These are phyloP conservation scores for Schizopygopsis pylzovi DNA, from an alignment of 2,797 vertebrate species.

Conservation along the genomic window DNA sequence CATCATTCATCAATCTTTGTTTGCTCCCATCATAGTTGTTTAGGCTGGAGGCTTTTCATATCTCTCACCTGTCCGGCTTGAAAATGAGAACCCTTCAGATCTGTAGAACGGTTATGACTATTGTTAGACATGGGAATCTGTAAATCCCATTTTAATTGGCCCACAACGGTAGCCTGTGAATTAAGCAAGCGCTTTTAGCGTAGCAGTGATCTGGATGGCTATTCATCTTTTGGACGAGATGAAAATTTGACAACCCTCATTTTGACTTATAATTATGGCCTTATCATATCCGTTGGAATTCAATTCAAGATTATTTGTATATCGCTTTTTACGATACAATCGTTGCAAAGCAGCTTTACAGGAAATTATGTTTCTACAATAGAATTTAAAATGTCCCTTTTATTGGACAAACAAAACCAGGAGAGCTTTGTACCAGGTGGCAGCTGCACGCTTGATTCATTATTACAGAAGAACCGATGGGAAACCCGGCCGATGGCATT, in stretches of 20 bases:
- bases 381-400: slow-evolving; percentile 43
- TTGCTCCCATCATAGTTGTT: neutral
- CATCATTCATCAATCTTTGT: neutral
- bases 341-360: no score
- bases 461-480: slow-evolving; percentile 29
- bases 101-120: neutral
- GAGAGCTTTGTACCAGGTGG: slow-evolving; percentile 37
- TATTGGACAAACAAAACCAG: slow-evolving; percentile 13
- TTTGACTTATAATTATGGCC: slow-evolving; percentile 51
- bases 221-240: slow-evolving; percentile 37
- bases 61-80: neutral
- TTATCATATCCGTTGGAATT: slow-evolving; percentile 37
- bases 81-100: slow-evolving; percentile 16
- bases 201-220: neutral
- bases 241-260: slow-evolving; percentile 43
- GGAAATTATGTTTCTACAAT: no score
- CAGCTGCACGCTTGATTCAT: slow-evolving; percentile 45
- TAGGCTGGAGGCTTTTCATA: neutral
- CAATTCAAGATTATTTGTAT: no score
- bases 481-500: slow-evolving; percentile 38
- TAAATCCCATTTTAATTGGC: slow-evolving; percentile 26
- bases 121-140: slow-evolving; percentile 19
- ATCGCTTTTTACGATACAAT: no score
- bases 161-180: neutral
- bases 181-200: neutral